Percentiles rank a stretch among this genome's conserved stretches.
Conservation (phyloP, 2,797 vertebrate species). For the Danio tinwini region DNA sequence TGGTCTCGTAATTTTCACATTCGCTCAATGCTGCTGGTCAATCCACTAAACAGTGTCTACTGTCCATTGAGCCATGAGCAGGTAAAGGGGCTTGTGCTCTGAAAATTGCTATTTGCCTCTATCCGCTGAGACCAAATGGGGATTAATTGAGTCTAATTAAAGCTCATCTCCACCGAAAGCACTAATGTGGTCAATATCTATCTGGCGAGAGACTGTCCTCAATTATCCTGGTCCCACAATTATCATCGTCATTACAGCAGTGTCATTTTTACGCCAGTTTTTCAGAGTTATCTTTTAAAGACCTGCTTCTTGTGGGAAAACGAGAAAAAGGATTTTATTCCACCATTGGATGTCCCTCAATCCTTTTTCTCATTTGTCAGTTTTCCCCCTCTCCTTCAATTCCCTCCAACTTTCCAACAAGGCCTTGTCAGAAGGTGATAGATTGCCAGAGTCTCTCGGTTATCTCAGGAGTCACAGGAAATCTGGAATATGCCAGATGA, state of each 20-base stretch:
- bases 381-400: neutral
- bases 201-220: constrained; percentile 26
- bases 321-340: neutral
- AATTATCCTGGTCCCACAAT: constrained; percentile 46
- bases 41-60: constrained; percentile 14
- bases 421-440: constrained; percentile 43
- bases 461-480: constrained; percentile 43
- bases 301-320: constrained; percentile 9
- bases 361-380: constrained; percentile 12
- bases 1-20: constrained; percentile 33
- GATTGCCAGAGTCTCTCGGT: constrained; percentile 40
- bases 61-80: constrained; percentile 14
- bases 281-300: constrained; percentile 36
- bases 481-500: constrained; percentile 33
- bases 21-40: constrained; percentile 14
- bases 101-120: constrained; percentile 27
- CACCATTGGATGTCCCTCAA: neutral
- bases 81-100: constrained; percentile 26
- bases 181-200: constrained; percentile 52
- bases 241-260: constrained; percentile 34
- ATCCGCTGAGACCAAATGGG: constrained; percentile 32
- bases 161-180: constrained; percentile 28
- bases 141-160: constrained; percentile 49
- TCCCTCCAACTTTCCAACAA: constrained; percentile 13
- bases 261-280: constrained; percentile 31